Evolutionary conservation across 2,113 vertebrate species (phyloP).

Genomic region (Ginglymostoma cirratum): DNA sequence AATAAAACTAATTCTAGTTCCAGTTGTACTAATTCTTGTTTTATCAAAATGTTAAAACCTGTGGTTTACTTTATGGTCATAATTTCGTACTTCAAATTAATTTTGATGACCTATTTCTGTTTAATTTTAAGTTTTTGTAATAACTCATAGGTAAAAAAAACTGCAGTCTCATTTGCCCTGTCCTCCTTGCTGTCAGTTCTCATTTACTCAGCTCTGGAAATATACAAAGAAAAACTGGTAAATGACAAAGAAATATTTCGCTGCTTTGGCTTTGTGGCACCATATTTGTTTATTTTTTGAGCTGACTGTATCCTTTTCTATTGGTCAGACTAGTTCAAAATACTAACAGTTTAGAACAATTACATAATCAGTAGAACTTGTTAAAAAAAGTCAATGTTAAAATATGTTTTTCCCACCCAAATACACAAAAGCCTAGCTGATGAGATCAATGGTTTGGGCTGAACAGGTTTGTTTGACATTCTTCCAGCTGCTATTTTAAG

Average conservation of each 20-base stretch:
- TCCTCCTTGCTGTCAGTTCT: not conserved
- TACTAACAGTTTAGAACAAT: not conserved
- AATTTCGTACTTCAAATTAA: slow-evolving; percentile 6
- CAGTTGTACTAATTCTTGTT: not conserved
- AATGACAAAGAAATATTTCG: not conserved
- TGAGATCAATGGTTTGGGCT: not conserved
- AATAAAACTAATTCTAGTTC: no score
- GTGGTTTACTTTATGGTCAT: slow-evolving; percentile 26
- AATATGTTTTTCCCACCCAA: not conserved
- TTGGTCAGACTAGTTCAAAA: not conserved
- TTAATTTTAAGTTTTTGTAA: slow-evolving; percentile 21
- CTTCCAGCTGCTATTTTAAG: not conserved
- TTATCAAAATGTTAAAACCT: not conserved
- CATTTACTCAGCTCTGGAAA: slow-evolving; percentile 5
- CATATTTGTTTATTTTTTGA: not conserved
- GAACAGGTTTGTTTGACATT: not conserved
- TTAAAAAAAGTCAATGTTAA: not conserved
- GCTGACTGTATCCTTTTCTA: not conserved
- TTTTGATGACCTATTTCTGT: slow-evolving; percentile 9
- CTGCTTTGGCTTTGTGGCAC: not conserved
- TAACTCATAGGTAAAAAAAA: not conserved
- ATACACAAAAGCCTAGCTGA: not conserved
- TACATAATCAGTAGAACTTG: not conserved
- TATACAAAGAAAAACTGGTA: not conserved
- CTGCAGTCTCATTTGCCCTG: not conserved